Evolutionary conservation across 2,888 invertebrate genomes (phyloP), one percentile per base, ranked within the genome.

Genomic region (Hyposoter didymator): DNA sequence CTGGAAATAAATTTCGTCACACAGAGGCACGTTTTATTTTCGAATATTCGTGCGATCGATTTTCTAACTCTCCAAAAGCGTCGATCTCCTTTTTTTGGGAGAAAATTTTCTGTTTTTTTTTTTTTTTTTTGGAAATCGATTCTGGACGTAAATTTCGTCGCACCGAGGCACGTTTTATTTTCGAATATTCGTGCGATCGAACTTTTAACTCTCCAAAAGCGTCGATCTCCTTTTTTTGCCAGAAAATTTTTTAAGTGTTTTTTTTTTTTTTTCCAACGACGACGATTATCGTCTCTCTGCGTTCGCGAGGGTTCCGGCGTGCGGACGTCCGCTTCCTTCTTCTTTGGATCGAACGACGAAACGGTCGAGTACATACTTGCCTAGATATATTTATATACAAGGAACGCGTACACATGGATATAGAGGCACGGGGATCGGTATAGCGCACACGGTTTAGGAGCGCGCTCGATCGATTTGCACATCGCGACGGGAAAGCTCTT

Each of bases 401-500:
- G 35, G 5, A 32, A 1, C 7, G n/a, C 28, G 69, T 39, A 19
- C 22, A 55, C 19, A 73, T 35, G 7, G 22, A 28, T 1, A 69
- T 22, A 22, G 19, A 12, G 12, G 14, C n/a, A 66, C 32, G 64
- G 43, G 55, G 32, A 74, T 62, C 32, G 35, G 64, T 22, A 49
- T 8, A 47, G 55, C 62, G 59, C 64, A 59, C 49, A 59, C 43
- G 73, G 79, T 76, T 62, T 75, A 72, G 75, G 72, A 52, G 45
- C 14, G 82, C 70, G 78, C 76, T 78, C 84, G 74, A 86, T 86
- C 86, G 83, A 84, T 85, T 78, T 80, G 79, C 78, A 81, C 69
- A 80, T 59, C 78, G 64, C 78, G 70, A 84, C 84, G 87, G 88
- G 87, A 89, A 90, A 89, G 88, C 88, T 88, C 89, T 89, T 85